Percentiles rank a stretch among this genome's conserved stretches.
Conservation (phyloP, 2,113 vertebrate genomes). For the Todiramphus saurophagus region DNA sequence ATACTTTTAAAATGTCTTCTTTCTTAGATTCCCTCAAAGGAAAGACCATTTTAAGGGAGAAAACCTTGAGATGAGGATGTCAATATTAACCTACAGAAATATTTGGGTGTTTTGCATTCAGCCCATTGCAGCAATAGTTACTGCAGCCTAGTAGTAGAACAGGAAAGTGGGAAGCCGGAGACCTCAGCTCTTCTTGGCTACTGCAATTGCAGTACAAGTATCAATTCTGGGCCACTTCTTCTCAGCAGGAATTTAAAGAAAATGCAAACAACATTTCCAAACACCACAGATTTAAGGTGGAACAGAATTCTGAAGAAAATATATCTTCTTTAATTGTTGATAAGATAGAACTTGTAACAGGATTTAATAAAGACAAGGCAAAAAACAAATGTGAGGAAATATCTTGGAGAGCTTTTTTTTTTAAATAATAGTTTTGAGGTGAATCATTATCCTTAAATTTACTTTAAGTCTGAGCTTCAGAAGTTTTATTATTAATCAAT, state of each 20-base stretch:
- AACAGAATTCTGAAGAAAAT: not conserved
- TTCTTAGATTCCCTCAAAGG: not conserved
- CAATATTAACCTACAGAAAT: not conserved
- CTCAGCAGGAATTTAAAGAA: not conserved
- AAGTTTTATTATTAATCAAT: not conserved
- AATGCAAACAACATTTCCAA: not conserved
- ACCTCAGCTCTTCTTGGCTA: not conserved
- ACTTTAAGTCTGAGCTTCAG: not conserved
- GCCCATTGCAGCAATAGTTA: not conserved
- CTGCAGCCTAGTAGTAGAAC: not conserved
- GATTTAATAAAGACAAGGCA: not conserved
- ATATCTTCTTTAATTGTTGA: not conserved
- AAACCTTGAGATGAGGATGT: not conserved
- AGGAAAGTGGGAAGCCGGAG: not conserved
- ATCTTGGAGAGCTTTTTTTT: not conserved
- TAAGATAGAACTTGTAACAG: not conserved
- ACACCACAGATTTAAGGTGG: not conserved
- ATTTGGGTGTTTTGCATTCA: not conserved
- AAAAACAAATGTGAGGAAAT: not conserved
- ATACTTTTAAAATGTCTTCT: not conserved
- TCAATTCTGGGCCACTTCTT: not conserved
- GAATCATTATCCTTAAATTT: not conserved
- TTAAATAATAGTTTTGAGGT: not conserved
- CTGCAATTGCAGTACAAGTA: not conserved
- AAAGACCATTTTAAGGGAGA: not conserved